Evolutionary conservation across 1,140 invertebrate species (phyloP).

Genomic region (Anastrepha obliqua): DNA sequence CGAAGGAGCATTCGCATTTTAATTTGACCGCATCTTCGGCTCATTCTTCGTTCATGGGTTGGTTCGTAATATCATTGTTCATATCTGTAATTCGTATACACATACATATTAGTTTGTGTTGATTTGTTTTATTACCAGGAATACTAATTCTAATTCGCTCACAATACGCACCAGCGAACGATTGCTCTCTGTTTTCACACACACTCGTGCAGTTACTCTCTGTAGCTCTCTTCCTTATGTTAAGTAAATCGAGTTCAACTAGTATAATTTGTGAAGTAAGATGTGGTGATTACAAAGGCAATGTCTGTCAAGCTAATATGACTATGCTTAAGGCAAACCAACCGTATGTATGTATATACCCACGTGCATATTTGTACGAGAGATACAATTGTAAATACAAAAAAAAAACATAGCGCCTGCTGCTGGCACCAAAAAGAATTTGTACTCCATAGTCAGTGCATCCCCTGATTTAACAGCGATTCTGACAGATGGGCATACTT

Average conservation of each 20-base stretch:
- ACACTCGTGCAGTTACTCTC: not conserved
- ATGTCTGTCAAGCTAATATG: conserved; percentile 33
- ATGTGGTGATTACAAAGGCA: conserved; percentile 29
- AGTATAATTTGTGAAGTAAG: not conserved
- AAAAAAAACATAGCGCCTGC: not conserved
- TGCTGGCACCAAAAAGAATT: not conserved
- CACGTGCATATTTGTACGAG: not conserved
- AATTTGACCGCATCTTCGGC: conserved; percentile 47
- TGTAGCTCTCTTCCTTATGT: not conserved
- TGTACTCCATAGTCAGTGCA: not conserved
- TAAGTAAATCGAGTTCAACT: not conserved
- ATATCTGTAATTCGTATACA: conserved; percentile 14
- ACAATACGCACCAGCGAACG: not conserved
- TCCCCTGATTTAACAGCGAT: conserved; percentile 1
- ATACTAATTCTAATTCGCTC: conserved; percentile 50
- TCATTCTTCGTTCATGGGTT: conserved; percentile 25
- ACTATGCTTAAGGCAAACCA: conserved; percentile 2
- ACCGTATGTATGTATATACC: not conserved
- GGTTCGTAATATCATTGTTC: conserved; percentile 32
- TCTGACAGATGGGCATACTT: conserved; percentile 8
- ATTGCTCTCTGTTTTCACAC: not conserved
- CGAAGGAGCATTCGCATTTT: conserved; percentile 15
- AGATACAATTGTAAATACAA: not conserved
- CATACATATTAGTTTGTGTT: conserved; percentile 33
- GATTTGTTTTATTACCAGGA: conserved; percentile 26